phyloP scores from a whole-genome alignment of 2,797 vertebrate species.

The Bovichtus diacanthus region DNA sequence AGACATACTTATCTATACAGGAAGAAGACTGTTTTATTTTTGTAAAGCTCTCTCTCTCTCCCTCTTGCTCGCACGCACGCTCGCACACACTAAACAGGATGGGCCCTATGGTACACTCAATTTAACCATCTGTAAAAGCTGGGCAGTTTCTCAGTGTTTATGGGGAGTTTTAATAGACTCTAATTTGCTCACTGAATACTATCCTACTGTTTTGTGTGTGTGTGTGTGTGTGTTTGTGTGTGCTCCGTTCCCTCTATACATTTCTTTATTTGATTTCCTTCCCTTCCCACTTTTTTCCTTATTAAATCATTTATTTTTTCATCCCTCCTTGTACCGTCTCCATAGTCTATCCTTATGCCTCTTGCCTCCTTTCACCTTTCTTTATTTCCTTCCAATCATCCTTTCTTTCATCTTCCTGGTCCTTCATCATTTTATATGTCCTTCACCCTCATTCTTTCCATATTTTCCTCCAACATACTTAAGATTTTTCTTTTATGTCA shows the following conservation, averaged over 20 bases:
- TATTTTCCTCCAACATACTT: not conserved
- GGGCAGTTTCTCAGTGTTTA: conserved; percentile 11
- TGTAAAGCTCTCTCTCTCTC: not conserved
- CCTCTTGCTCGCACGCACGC: not conserved
- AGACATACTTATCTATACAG: not conserved
- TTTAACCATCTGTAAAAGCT: not conserved
- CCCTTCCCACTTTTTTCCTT: no score
- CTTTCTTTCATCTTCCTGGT: not conserved
- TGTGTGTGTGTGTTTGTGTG: not conserved
- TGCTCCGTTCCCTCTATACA: not conserved
- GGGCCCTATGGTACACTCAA: conserved; percentile 4
- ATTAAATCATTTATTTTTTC: not conserved
- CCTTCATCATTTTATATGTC: not conserved
- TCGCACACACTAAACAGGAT: conserved; percentile 7
- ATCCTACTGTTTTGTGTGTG: not conserved
- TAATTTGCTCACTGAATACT: conserved; percentile 4
- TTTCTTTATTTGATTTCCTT: not conserved
- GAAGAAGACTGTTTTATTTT: not conserved
- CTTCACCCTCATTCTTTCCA: not conserved
- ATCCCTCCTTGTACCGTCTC: not conserved
- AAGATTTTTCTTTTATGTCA: not conserved
- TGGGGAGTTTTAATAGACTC: conserved; percentile 23
- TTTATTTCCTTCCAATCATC: no score
- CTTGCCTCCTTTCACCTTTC: no score
- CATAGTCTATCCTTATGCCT: not conserved